Conservation (phyloP, 2,888 invertebrate genomes). For the Drosophila kuntzei region DNA sequence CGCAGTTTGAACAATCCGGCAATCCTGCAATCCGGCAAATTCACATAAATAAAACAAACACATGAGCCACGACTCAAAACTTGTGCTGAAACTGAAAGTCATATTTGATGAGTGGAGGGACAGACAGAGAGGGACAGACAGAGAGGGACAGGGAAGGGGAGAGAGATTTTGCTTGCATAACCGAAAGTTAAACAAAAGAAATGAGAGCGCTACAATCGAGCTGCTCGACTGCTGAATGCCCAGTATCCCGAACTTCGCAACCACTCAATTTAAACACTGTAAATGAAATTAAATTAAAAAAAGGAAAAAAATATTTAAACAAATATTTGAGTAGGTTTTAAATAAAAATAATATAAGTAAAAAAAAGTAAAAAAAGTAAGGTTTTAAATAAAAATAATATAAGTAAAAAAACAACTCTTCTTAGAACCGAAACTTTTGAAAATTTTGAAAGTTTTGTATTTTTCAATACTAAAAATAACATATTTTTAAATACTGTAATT, state of each 20-base stretch:
- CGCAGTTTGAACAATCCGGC: constrained; percentile 9
- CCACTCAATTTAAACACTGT: neutral
- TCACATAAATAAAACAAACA: constrained; percentile 65
- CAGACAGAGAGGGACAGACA: constrained; percentile 3
- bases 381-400: too few relatives aligned
- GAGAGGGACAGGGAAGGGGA: constrained; percentile 6
- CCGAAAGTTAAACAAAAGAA: constrained; percentile 72
- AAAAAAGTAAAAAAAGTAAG: too few relatives aligned
- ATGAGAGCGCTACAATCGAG: neutral
- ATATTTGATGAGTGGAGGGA: constrained; percentile 67
- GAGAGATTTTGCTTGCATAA: constrained; percentile 66
- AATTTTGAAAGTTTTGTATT: too few relatives aligned
- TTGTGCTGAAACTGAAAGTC: constrained; percentile 75
- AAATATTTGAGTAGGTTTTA: too few relatives aligned
- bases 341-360: too few relatives aligned
- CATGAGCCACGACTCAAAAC: constrained; percentile 60
- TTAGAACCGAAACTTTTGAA: too few relatives aligned
- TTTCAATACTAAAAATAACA: too few relatives aligned
- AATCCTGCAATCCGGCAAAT: constrained; percentile 39
- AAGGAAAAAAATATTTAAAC: neutral
- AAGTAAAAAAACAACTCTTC: too few relatives aligned
- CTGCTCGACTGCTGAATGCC: neutral
- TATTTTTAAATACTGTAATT: too few relatives aligned
- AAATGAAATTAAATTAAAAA: neutral
- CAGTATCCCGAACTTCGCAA: neutral